Evolutionary conservation across 2,888 invertebrate species (phyloP), one percentile per base, ranked within the genome.

Genomic region (Luperina testacea): DNA sequence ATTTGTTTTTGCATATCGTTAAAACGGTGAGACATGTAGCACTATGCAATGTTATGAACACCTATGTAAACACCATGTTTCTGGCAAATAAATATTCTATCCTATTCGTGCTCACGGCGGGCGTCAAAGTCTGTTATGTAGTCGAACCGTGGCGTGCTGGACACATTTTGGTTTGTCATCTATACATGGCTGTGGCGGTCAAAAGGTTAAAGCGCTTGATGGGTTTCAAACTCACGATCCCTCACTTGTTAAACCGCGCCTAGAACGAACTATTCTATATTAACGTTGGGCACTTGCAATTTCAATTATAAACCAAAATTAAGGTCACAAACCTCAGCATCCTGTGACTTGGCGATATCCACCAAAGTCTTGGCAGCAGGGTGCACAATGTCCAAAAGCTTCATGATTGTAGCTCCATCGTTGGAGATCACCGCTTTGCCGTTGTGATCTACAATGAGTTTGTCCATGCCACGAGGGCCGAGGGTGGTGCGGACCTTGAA

Each of bases 401-500:
- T 99, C 97, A 99, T 98, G 84, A 99, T 99, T 0, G 99, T 99
- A 11, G 99, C 99, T 24, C 99, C 99, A 96, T 99, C 99, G 93
- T 99, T 99, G 2, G 99, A 99, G 89, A 99, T 99, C 5, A 99
- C 99, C 0, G 99, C 98, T 93, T 98, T 99, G 79, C 99, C 99
- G 87, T 97, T 97, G 83, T 97, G 97, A 92, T 99, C 98, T 0
- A 99, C 99, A 82, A 99, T 99, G 74, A 99, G 97, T 95, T 99
- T 99, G 96, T 99, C 99, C 99, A 99, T 99, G 86, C 99, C 99
- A 51, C 99, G 98, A 11, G 99, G 99, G 68, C 99, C 99, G 65
- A 99, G 97, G 0, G 99, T 99, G 1, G 99, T 99, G 80, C 99
- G 98, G 1, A 97, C 97, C 97, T 97, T 87, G 0, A 70, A 85